Evolutionary conservation across 2,888 invertebrate species (phyloP), one percentile per base, ranked within the genome.

Genomic region (Caradrina clavipalpis): DNA sequence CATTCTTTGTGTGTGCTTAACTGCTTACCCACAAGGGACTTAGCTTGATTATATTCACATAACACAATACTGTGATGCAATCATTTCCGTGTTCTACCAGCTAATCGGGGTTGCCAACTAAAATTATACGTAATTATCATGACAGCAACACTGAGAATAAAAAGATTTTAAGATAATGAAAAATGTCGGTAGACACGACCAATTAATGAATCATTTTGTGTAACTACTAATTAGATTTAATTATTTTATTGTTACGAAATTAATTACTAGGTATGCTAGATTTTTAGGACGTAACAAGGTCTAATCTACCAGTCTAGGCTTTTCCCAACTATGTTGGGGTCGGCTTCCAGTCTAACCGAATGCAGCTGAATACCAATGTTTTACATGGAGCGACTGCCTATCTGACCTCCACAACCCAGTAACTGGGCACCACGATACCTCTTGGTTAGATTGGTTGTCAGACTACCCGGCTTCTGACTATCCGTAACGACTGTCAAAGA

Each of bases 51-150:
- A 54, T 57, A 59, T 51, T 59, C 65, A 56, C 42, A 62, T 45
- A 63, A 35, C 54, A 71, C 61, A 80, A 64, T 65, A 53, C 39
- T n/a, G 3, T 76, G 68, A 81, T 42, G 76, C 68, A 69, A 82
- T 47, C 39, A 31, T 60, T 75, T 78, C 83, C 71, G 65, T 53
- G 51, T 64, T 31, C 53, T 51, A 60, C 67, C 39, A 15, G 8
- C 22, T 73, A 80, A 73, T 57, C 69, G 61, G 81, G 68, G 85
- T 75, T 82, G 74, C 83, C 65, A 80, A 61, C 54, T 63, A 64
- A 83, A 85, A 83, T 83, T 82, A 83, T 53, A 62, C 80, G 69
- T 83, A 83, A 82, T 85, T 82, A 83, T 76, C 53, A 61, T 73
- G 83, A 80, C 78, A 73, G 53, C 69, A 84, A 76, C 76, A 73